phyloP scores from a whole-genome alignment of 2,888 invertebrate genomes.

The Melolontha melolontha region DNA sequence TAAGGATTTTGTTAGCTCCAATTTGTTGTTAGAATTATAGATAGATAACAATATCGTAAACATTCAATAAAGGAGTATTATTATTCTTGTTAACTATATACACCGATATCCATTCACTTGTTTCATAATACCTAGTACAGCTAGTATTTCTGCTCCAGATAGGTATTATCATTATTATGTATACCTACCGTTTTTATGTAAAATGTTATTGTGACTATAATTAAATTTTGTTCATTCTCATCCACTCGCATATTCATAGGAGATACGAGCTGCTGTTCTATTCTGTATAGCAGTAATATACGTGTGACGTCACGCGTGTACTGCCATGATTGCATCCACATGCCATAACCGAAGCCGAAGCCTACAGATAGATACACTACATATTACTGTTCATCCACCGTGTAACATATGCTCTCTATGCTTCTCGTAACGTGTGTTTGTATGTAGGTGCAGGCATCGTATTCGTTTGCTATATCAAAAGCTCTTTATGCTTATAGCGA shows the following conservation, averaged over 20 bases:
- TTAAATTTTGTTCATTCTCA: conserved; percentile 32
- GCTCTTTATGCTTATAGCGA: conserved; percentile 32
- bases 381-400: conserved; percentile 48
- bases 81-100: too few species aligned
- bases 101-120: too few species aligned
- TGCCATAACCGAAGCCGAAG: conserved; percentile 52
- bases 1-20: too few species aligned
- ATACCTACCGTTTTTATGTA: not conserved
- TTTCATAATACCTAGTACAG: too few species aligned
- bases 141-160: too few species aligned
- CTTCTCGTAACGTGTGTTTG: conserved; percentile 8
- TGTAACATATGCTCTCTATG: conserved; percentile 45
- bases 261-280: conserved; percentile 32
- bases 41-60: too few species aligned
- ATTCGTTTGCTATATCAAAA: conserved; percentile 41
- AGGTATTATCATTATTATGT: too few species aligned
- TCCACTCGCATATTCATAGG: conserved; percentile 31
- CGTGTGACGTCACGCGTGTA: conserved; percentile 54
- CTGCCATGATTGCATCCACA: conserved; percentile 54
- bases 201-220: conserved; percentile 18
- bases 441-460: conserved; percentile 32
- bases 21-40: too few species aligned
- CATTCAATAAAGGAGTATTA: too few species aligned
- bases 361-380: conserved; percentile 46
- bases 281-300: conserved; percentile 50